Evolutionary conservation across 2,797 vertebrate genomes (phyloP).

Genomic region (Sebastes dallii): DNA sequence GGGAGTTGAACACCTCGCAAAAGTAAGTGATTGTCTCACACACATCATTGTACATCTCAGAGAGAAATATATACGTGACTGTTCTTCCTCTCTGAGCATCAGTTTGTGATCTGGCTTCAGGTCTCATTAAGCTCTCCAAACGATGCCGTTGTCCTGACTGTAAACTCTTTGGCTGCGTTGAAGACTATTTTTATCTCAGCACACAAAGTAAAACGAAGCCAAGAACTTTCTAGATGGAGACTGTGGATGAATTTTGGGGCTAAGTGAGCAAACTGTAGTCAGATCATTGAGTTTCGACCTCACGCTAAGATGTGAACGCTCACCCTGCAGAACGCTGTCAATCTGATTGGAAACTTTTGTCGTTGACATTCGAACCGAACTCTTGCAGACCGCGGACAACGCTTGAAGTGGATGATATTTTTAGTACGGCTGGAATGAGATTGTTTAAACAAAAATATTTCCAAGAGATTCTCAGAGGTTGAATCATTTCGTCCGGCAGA

Average conservation of each 20-base stretch:
- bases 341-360: constrained; percentile 62
- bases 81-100: constrained; percentile 9
- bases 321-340: constrained; percentile 55
- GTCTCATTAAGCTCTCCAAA: constrained; percentile 44
- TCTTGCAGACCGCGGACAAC: constrained; percentile 48
- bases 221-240: constrained; percentile 50
- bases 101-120: constrained; percentile 45
- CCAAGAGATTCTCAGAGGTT: constrained; percentile 46
- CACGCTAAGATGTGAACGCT: constrained; percentile 53
- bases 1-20: background rate
- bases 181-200: constrained; percentile 47
- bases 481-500: constrained; percentile 34
- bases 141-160: constrained; percentile 16
- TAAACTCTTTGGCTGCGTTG: constrained; percentile 42
- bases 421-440: constrained; percentile 66
- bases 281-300: constrained; percentile 45
- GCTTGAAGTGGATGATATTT: constrained; percentile 66
- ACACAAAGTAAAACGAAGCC: constrained; percentile 26
- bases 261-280: constrained; percentile 47
- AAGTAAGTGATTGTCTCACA: constrained; percentile 14
- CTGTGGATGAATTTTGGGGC: constrained; percentile 50
- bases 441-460: constrained; percentile 58
- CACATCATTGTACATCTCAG: background rate
- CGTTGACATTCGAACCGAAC: constrained; percentile 54
- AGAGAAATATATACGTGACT: background rate